Evolutionary conservation across 1,140 invertebrate genomes (phyloP), one percentile per base, ranked within the genome.

Genomic region (Wasmannia auropunctata): DNA sequence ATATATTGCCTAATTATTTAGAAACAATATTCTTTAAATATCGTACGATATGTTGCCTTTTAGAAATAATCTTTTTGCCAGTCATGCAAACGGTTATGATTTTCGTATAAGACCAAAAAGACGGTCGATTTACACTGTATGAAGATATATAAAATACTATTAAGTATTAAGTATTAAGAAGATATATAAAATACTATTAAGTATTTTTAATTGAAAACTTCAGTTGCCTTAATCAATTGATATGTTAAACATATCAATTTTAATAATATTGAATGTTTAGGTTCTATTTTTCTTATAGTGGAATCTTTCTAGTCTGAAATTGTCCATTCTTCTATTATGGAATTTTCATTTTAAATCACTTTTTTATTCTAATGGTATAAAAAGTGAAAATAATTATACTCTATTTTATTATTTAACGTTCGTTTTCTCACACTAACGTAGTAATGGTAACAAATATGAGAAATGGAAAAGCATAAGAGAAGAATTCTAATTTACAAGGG

Each of bases 151-250:
- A n/a, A n/a, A n/a, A n/a, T n/a, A n/a, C n/a, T n/a, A n/a, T n/a
- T n/a, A n/a, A n/a, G n/a, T n/a, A n/a, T n/a, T n/a, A n/a, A n/a
- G n/a, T n/a, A n/a, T n/a, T n/a, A n/a, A n/a, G n/a, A n/a, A n/a
- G n/a, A n/a, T n/a, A 2, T 77, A 54, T n/a, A 63, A 63, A 63
- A 62, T 54, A 54, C 31, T 62, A 76, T 83, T 5, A 40, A 54
- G 3, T 40, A 28, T 28, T 40, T 75, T 75, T 58, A 75, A 37
- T 56, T 56, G 7, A 5, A 74, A 72, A 54, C 6, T 67, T 67
- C 3, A 67, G 46, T 49, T 70, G 3, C 8, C 25, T 28, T 3
- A 69, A 69, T 69, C 7, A 46, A 43, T 40, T n/a, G 19, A 37
- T 5, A 22, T 62, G 5, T n/a, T 65, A 37, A 37, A 19, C n/a